These are phyloP conservation scores for Lepidochitona cinerea DNA, from an alignment of 2,888 invertebrate genomes.

Conservation along the genomic window DNA sequence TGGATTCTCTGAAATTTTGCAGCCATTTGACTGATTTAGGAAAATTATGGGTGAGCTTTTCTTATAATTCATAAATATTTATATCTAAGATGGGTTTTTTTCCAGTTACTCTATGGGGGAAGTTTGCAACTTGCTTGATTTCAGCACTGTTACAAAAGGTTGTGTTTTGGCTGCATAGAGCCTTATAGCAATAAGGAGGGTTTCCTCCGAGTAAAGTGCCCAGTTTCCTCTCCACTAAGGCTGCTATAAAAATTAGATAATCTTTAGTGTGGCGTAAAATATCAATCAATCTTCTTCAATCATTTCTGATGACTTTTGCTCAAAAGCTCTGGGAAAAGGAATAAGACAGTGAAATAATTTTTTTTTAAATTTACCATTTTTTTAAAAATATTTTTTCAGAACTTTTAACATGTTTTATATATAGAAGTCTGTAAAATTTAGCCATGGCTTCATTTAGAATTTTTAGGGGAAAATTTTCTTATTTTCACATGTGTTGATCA, in stretches of 20 bases:
- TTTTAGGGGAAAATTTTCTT: background rate
- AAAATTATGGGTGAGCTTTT: conserved; percentile 87
- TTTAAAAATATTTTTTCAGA: background rate
- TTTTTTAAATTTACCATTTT: background rate
- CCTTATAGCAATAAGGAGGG: too few relatives aligned
- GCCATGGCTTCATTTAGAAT: background rate
- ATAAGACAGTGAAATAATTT: background rate
- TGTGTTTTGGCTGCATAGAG: too few relatives aligned
- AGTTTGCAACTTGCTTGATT: too few relatives aligned
- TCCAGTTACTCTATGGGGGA: too few relatives aligned
- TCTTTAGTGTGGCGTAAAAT: too few relatives aligned
- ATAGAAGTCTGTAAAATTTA: background rate
- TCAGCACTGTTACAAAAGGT: too few relatives aligned
- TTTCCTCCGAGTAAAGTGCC: too few relatives aligned
- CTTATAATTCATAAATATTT: background rate
- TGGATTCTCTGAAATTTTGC: conserved; percentile 87
- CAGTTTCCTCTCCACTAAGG: too few relatives aligned
- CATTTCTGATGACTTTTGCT: background rate
- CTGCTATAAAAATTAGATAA: too few relatives aligned
- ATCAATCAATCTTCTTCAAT: background rate
- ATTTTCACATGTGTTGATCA: too few relatives aligned
- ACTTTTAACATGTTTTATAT: background rate
- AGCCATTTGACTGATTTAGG: conserved; percentile 88
- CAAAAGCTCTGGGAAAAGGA: background rate
- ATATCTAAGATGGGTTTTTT: conserved; percentile 1